These are phyloP conservation scores for Paraplagusia blochii DNA, from an alignment of 2,113 vertebrate species.

Conservation along the genomic window DNA sequence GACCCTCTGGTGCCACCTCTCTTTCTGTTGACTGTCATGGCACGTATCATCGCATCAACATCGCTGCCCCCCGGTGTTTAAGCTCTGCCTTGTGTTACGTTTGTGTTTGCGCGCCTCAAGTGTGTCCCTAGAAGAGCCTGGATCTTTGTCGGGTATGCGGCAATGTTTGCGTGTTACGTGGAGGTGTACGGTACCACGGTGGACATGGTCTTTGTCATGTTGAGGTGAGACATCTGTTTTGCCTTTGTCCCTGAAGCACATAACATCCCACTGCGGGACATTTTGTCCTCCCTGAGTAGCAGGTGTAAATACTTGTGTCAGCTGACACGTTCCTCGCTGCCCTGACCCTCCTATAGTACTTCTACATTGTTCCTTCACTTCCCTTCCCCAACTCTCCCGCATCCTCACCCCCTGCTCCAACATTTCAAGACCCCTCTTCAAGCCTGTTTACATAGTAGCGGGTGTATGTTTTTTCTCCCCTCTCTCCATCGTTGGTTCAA, in stretches of 20 bases:
- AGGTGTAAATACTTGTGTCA: slow-evolving; percentile 28
- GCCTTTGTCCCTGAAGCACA: slow-evolving; percentile 35
- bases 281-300: slow-evolving; percentile 12
- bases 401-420: slow-evolving; percentile 12
- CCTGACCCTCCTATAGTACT: neutral
- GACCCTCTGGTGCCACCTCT: slow-evolving; percentile 16
- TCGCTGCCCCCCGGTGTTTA: slow-evolving; percentile 43
- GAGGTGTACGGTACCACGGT: neutral
- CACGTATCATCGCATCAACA: slow-evolving; percentile 55
- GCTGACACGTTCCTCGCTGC: slow-evolving; percentile 30
- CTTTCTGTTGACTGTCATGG: too few relatives aligned
- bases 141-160: slow-evolving; percentile 2
- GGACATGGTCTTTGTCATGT: slow-evolving; percentile 39
- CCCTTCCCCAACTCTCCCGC: neutral
- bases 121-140: slow-evolving; percentile 4
- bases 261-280: slow-evolving; percentile 28
- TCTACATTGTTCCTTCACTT: slow-evolving; percentile 18
- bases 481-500: slow-evolving; percentile 47
- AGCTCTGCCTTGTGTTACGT: slow-evolving; percentile 20
- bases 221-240: slow-evolving; percentile 18
- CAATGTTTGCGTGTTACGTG: neutral
- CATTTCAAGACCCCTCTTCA: slow-evolving; percentile 57
- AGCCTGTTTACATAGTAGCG: slow-evolving; percentile 73
- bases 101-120: slow-evolving; percentile 29
- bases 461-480: slow-evolving; percentile 67